These are phyloP conservation scores for Lethrus apterus DNA, from an alignment of 1,140 invertebrate genomes.

Conservation along the genomic window DNA sequence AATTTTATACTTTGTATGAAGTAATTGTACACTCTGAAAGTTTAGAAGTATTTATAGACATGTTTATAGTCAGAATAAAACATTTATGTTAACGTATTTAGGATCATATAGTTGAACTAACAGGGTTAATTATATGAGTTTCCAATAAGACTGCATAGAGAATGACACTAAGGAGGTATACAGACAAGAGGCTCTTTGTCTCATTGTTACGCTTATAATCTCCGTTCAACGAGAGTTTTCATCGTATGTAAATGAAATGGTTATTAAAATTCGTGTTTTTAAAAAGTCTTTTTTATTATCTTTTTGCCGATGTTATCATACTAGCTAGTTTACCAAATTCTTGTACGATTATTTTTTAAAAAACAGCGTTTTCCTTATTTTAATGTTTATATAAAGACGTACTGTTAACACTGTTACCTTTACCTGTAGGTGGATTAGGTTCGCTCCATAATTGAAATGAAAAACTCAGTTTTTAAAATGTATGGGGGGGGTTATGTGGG, in stretches of 20 bases:
- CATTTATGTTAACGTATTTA: conserved; percentile 16
- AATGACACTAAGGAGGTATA: conserved; percentile 36
- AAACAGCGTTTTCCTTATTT: background rate
- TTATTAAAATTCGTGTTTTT: conserved; percentile 35
- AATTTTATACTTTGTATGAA: too few species aligned
- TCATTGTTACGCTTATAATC: conserved; percentile 36
- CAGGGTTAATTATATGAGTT: conserved; percentile 34
- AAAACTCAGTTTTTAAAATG: too few species aligned
- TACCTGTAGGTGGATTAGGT: too few species aligned
- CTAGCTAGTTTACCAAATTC: background rate
- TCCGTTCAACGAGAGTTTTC: conserved; percentile 36
- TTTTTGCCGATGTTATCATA: background rate
- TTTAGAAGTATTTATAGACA: too few species aligned
- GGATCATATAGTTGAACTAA: conserved; percentile 33
- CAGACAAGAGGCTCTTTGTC: conserved; percentile 27
- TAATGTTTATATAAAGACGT: too few species aligned
- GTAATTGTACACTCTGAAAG: too few species aligned
- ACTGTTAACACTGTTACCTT: too few species aligned
- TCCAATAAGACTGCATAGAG: conserved; percentile 36
- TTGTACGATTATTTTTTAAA: background rate
- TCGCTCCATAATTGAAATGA: too few species aligned
- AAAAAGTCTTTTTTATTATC: conserved; percentile 16
- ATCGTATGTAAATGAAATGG: conserved; percentile 34
- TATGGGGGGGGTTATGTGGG: too few species aligned
- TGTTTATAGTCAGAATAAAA: conserved; percentile 7